phyloP scores from a whole-genome alignment of 2,888 invertebrate genomes.

The Kryphioiulus occultus region DNA sequence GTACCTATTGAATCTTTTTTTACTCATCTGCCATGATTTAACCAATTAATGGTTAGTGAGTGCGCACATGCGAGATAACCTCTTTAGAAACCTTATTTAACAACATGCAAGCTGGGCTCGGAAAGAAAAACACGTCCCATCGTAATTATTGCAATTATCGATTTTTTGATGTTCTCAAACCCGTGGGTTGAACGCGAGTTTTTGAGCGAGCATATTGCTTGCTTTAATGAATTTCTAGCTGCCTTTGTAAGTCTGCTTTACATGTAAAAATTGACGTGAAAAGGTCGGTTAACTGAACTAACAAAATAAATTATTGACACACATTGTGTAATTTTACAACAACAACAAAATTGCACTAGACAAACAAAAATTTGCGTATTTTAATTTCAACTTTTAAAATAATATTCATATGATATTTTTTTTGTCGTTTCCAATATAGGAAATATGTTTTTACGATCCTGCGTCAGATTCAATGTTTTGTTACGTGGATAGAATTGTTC shows the following conservation, averaged over 20 bases:
- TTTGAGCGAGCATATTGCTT: neutral
- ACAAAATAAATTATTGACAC: no score
- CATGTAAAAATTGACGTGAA: neutral
- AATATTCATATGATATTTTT: no score
- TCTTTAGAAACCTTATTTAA: neutral
- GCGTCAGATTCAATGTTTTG: no score
- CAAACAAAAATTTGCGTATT: no score
- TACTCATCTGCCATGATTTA: slow-evolving; percentile 23
- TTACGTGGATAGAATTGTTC: no score
- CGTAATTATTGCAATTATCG: slow-evolving; percentile 23
- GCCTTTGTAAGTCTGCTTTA: neutral
- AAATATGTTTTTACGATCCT: no score
- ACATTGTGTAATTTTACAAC: no score
- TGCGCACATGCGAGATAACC: neutral
- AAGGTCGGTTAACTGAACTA: no score
- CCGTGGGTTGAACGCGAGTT: neutral
- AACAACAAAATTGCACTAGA: no score
- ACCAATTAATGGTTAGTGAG: slow-evolving; percentile 8
- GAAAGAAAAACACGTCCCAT: neutral
- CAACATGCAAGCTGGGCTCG: neutral
- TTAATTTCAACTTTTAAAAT: no score
- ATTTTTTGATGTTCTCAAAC: neutral
- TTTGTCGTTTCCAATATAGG: no score
- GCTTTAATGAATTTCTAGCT: neutral
- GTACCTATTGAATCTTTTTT: neutral